phyloP scores from a whole-genome alignment of 2,797 vertebrate genomes.

The Neosilurus hyrtlii region DNA sequence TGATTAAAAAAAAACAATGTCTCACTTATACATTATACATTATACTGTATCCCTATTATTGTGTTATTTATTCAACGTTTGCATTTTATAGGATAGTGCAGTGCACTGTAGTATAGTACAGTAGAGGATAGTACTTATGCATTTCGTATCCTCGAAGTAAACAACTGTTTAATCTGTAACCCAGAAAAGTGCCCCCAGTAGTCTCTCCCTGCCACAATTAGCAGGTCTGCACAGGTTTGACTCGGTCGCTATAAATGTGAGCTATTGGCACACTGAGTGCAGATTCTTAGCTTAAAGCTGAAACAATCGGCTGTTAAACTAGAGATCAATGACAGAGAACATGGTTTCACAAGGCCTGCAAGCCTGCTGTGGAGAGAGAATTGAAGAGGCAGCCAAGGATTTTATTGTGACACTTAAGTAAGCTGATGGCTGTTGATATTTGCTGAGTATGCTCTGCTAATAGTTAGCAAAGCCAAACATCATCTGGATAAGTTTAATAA shows the following conservation, averaged over 20 bases:
- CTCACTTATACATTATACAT: too few relatives aligned
- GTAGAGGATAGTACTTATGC: background rate
- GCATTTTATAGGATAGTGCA: too few relatives aligned
- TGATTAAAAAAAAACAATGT: too few relatives aligned
- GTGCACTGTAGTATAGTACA: background rate
- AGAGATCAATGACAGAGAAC: background rate
- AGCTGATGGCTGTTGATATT: background rate
- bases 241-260: background rate
- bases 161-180: background rate
- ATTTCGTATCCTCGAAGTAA: background rate
- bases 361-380: background rate
- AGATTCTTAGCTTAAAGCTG: constrained; percentile 2
- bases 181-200: background rate
- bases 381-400: background rate
- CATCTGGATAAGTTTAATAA: background rate
- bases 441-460: background rate
- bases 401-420: background rate
- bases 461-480: background rate
- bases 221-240: constrained; percentile 1
- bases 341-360: background rate
- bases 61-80: too few relatives aligned
- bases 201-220: constrained; percentile 1
- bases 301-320: background rate
- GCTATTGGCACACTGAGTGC: background rate
- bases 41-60: too few relatives aligned